These are phyloP conservation scores for Ophonus ardosiacus DNA, from an alignment of 2,888 invertebrate species.

Conservation along the genomic window DNA sequence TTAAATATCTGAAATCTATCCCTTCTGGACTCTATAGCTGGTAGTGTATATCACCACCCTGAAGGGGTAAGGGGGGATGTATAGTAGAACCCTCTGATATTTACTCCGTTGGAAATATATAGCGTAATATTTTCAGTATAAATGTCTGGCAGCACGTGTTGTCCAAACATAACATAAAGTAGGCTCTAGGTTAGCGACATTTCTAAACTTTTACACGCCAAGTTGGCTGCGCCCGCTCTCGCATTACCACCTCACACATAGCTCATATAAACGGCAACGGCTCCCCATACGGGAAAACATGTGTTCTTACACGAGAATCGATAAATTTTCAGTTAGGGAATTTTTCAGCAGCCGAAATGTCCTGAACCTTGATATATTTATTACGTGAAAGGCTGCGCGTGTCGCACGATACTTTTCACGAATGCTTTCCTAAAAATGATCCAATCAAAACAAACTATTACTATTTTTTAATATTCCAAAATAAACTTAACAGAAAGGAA, in stretches of 20 bases:
- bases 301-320: conserved; percentile 55
- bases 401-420: conserved; percentile 31
- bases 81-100: conserved; percentile 44
- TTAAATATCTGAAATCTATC: background rate
- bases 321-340: conserved; percentile 61
- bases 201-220: conserved; percentile 71
- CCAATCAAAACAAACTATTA: conserved; percentile 19
- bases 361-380: conserved; percentile 51
- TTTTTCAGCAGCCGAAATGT: conserved; percentile 50
- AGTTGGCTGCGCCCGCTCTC: conserved; percentile 7
- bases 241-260: conserved; percentile 24
- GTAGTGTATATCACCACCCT: background rate
- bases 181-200: conserved; percentile 70
- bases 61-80: background rate
- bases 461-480: background rate
- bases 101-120: conserved; percentile 70
- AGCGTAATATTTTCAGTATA: conserved; percentile 73
- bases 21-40: too few species aligned
- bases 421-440: conserved; percentile 39
- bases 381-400: conserved; percentile 50
- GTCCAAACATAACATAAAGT: conserved; percentile 74
- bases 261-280: conserved; percentile 24
- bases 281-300: conserved; percentile 51
- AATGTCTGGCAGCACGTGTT: conserved; percentile 74
- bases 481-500: background rate